These are phyloP conservation scores for Schizaphis graminum DNA, from an alignment of 2,888 invertebrate genomes.

Conservation along the genomic window DNA sequence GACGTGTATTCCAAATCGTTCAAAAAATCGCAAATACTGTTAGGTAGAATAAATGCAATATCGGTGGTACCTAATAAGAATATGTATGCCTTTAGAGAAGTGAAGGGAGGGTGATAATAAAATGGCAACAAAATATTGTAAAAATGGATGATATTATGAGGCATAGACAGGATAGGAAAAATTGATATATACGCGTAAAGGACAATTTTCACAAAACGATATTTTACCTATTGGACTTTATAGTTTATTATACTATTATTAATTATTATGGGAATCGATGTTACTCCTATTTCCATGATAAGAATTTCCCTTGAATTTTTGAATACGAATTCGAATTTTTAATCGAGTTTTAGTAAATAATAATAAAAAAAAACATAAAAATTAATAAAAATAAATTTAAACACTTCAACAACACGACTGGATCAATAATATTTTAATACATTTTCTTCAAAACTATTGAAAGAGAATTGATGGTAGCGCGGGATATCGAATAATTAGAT, in stretches of 20 bases:
- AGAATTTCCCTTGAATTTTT: not conserved
- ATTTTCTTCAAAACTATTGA: not conserved
- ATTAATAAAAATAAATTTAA: not conserved
- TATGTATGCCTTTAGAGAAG: not conserved
- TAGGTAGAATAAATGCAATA: not conserved
- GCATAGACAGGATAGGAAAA: not conserved
- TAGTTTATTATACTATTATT: too few species aligned
- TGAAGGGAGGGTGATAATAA: not conserved
- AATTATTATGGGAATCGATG: not conserved
- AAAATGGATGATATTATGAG: not conserved
- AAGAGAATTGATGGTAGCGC: not conserved
- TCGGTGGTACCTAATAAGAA: not conserved
- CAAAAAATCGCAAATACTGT: not conserved
- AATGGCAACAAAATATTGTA: not conserved
- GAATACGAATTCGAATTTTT: not conserved
- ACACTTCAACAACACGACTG: not conserved
- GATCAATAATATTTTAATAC: not conserved
- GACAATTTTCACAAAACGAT: conserved; percentile 42
- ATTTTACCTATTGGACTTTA: not conserved
- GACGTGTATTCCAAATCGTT: conserved; percentile 31
- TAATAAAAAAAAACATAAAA: not conserved
- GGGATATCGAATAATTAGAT: not conserved
- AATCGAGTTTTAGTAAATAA: not conserved
- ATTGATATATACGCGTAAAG: not conserved
- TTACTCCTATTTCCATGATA: not conserved